A percentile compares a stretch with the other conserved stretches of the same genome.
These are phyloP conservation scores for Neostethus bicornis DNA, from an alignment of 2,797 vertebrate genomes.

Conservation along the genomic window DNA sequence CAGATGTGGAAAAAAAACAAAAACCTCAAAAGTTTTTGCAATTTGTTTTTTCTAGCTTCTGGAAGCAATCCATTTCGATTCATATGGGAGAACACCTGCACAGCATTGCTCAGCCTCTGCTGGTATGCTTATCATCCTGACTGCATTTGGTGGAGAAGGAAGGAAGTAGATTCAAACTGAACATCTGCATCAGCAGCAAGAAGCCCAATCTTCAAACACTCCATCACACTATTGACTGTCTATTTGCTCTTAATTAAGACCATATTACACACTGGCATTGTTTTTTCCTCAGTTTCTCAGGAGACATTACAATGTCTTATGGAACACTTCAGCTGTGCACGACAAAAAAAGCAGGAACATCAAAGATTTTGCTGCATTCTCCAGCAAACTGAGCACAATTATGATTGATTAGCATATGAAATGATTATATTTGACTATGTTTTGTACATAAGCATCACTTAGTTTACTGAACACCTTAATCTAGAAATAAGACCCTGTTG, in stretches of 20 bases:
- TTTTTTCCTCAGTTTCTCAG: constrained; percentile 16
- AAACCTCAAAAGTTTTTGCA: constrained; percentile 41
- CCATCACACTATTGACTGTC: constrained; percentile 38
- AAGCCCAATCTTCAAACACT: constrained; percentile 56
- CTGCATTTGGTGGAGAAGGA: constrained; percentile 66
- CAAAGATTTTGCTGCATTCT: constrained; percentile 3
- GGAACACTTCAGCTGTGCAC: constrained; percentile 4
- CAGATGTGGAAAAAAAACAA: constrained; percentile 37
- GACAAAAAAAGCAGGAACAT: constrained; percentile 2
- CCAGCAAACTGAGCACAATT: background rate
- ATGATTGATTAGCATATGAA: constrained; percentile 4
- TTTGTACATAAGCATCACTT: background rate
- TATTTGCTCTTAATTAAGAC: constrained; percentile 47
- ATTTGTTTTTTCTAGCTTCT: constrained; percentile 16
- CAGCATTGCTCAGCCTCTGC: constrained; percentile 32
- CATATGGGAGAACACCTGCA: constrained; percentile 69
- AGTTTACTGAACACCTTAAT: constrained; percentile 1
- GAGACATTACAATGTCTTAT: constrained; percentile 20
- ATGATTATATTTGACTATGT: constrained; percentile 5
- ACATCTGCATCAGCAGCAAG: constrained; percentile 66
- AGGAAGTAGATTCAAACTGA: constrained; percentile 54
- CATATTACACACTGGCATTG: constrained; percentile 35
- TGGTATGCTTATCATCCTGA: constrained; percentile 33
- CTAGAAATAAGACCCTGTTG: constrained; percentile 10
- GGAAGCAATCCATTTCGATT: constrained; percentile 49